phyloP scores from a whole-genome alignment of 2,797 vertebrate genomes.

The Tragopan temminckii region DNA sequence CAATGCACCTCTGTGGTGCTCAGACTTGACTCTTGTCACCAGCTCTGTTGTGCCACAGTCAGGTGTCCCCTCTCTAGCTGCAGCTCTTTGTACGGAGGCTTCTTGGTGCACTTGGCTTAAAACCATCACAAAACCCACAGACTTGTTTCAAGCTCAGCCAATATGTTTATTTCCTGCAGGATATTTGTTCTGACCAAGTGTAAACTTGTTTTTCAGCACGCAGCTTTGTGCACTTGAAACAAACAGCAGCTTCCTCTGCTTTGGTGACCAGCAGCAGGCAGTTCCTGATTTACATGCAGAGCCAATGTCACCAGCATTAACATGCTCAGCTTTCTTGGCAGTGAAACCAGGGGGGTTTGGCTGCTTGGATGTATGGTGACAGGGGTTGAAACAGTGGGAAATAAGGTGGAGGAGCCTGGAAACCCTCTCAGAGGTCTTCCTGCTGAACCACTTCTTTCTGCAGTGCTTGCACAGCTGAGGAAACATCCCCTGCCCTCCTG shows the following conservation, averaged over 20 bases:
- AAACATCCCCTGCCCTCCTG: background rate
- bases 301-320: background rate
- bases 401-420: background rate
- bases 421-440: background rate
- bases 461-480: background rate
- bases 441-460: background rate
- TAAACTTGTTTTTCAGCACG: conserved; percentile 34
- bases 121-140: background rate
- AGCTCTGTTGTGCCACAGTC: fast-evolving
- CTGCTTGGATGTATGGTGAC: background rate
- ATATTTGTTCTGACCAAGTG: conserved; percentile 40
- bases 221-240: conserved; percentile 27
- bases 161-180: conserved; percentile 42
- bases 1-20: background rate
- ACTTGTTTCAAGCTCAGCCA: background rate
- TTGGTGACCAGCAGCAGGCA: fast-evolving
- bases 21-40: background rate
- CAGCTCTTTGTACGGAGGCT: background rate
- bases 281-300: background rate
- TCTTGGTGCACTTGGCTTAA: background rate
- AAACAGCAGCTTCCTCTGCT: conserved; percentile 16
- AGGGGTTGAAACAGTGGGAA: background rate
- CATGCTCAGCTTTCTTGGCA: background rate
- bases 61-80: background rate
- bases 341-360: background rate